Evolutionary conservation across 2,888 invertebrate species (phyloP).

Genomic region (Torymus tubicola): DNA sequence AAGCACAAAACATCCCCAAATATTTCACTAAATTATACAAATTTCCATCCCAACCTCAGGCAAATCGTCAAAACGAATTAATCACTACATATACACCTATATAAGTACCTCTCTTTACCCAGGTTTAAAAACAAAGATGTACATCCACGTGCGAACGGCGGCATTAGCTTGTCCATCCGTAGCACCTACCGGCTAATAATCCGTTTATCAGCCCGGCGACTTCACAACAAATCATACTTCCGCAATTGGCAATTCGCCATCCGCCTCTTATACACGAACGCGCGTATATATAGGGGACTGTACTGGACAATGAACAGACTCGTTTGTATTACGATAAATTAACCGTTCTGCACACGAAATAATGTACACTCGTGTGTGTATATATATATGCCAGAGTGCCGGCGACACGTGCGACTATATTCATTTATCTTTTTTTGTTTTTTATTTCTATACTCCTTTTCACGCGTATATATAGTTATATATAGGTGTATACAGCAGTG

Average conservation of each 20-base stretch:
- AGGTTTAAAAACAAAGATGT: slow-evolving; percentile 16
- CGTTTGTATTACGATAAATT: slow-evolving; percentile 51
- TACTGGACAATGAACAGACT: slow-evolving; percentile 35
- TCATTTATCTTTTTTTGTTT: not conserved
- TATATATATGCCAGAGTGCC: not conserved
- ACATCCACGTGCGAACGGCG: not conserved
- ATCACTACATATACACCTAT: not conserved
- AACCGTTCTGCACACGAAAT: not conserved
- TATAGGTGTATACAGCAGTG: not conserved
- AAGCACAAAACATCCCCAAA: not conserved
- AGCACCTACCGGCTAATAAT: slow-evolving; percentile 24
- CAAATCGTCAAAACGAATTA: slow-evolving; percentile 16
- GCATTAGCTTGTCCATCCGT: slow-evolving; percentile 19
- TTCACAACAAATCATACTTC: slow-evolving; percentile 40
- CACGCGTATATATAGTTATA: not conserved
- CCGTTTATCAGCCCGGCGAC: slow-evolving; percentile 31
- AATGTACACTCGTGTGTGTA: slow-evolving; percentile 24
- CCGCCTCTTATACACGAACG: not conserved
- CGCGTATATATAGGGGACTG: not conserved
- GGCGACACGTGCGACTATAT: slow-evolving; percentile 1
- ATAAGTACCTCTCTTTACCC: not conserved
- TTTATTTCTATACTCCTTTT: not conserved
- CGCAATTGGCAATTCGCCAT: slow-evolving; percentile 53
- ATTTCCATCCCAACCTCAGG: not conserved
- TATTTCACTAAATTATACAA: not conserved